Base-by-base conservation (phyloP, 2,888 invertebrate species). In the Cephus pulcher region DNA sequence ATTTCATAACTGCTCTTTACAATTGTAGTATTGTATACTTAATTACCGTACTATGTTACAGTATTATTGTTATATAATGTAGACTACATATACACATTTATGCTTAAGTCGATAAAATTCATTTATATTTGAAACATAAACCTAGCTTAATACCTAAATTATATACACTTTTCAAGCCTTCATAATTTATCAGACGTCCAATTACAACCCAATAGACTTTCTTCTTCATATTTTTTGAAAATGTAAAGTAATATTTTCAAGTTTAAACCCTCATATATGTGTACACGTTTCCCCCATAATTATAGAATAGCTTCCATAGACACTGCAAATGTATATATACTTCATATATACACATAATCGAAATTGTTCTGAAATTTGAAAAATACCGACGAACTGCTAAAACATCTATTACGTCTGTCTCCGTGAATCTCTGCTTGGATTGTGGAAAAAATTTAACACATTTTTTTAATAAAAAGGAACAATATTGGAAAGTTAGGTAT, bases 91-190 rank as follows among this genome's bases (percentile, higher is more conserved):
- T 33, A 33, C 23, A 75, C 37, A 69, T 37, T 15, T 75, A 33
- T 75, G 34, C 75, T 37, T 75, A 75, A 34, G 23, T 69, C 34
- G 34, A 75, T 69, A 30, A 33, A 75, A 73, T 79, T 23, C 73
- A 73, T 79, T 74, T 69, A 78, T 74, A 78, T 80, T 69, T 76
- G 76, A 78, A 80, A 73, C 40, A 68, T 81, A 80, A 79, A 79
- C 73, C 79, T 80, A 79, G 75, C 82, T 81, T 83, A 82, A 81
- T 34, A 80, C 78, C 75, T 84, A 82, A 83, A 80, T 79, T 84
- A 85, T 85, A 80, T 85, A 84, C 82, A 84, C 34, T 80, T 74
- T 80, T 76, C 37, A 78, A 81, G 74, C 75, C 82, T 69, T 33
- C 23, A 73, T 77, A 79, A 40, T 40, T 40, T 40, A 40, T 40